Base-by-base conservation (phyloP, 2,113 vertebrate species). In the Brevimyrus niger region DNA sequence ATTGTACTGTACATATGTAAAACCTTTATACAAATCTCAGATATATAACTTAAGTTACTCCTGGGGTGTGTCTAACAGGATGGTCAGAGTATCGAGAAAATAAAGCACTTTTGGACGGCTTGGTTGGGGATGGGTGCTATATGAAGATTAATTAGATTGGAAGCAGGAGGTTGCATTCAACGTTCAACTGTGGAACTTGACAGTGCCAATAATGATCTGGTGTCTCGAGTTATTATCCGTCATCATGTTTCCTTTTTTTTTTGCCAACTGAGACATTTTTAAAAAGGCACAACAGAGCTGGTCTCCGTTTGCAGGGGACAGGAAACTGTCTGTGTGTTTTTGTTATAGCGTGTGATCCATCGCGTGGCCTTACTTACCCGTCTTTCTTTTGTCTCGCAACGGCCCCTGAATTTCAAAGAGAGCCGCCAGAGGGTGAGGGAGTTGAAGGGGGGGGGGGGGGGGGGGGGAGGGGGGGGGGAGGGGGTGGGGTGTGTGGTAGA, bases 1-100 rank as follows among this genome's bases (percentile, higher is more conserved):
- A 44, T 38, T 89, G 73, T 89, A 89, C 48, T 89, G 73, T 89
- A 89, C 48, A 83, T 76, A 89, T n/a, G 27, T 55, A 80, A 83
- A 42, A 19, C 31, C 27, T 83, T 55, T 53, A 87, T 53, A 55
- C 46, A 51, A 69, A 88, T 15, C 51, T 9, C 42, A 55, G 35
- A 82, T 10, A 55, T 55, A 80, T 88, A 82, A 80, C 27, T 27
- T 35, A 38, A 50, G 88, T 46, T 31, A 82, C 31, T 31, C 48
- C n/a, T 1, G 44, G 27, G 11, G 13, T 69, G 48, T 23, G 50
- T 51, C 48, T 53, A 88, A 42, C 61, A 88, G 65, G 48, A n/a
- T 80, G 17, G 55, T 44, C 82, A 53, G 55, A n/a, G 38, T 19
- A 42, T 80, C 0, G 4, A 42, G 73, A 80, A 17, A 80, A 80